Conservation (phyloP, 1,140 invertebrate genomes). For the Paralvinella palmiformis region DNA sequence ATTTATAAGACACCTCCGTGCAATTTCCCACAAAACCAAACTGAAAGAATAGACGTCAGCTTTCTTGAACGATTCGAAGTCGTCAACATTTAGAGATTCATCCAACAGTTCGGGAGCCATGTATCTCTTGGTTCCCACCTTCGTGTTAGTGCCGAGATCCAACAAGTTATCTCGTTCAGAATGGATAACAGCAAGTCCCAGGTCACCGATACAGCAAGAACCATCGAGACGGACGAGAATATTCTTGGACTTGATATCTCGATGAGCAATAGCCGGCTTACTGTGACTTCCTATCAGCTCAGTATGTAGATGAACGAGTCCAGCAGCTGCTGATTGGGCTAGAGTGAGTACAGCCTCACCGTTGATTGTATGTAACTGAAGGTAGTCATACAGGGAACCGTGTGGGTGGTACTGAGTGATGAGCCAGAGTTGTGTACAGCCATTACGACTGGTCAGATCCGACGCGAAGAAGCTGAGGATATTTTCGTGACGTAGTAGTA, state of each 20-base stretch:
- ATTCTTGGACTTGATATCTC: slow-evolving; percentile 94
- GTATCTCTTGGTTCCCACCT: slow-evolving; percentile 91
- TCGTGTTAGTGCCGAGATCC: slow-evolving; percentile 86
- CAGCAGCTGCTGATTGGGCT: slow-evolving; percentile 85
- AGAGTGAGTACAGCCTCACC: slow-evolving; percentile 68
- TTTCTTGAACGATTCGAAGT: slow-evolving; percentile 89
- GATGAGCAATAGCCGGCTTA: slow-evolving; percentile 93
- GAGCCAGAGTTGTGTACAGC: slow-evolving; percentile 67
- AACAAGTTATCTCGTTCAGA: slow-evolving; percentile 60
- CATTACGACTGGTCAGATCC: slow-evolving; percentile 53
- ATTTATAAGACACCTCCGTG: slow-evolving; percentile 3
- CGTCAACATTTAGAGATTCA: slow-evolving; percentile 57
- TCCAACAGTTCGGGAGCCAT: slow-evolving; percentile 83
- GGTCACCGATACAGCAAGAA: slow-evolving; percentile 85
- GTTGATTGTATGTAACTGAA: slow-evolving; percentile 9
- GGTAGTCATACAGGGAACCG: slow-evolving; percentile 86
- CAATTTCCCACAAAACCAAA: slow-evolving; percentile 89
- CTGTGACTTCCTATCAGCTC: slow-evolving; percentile 55
- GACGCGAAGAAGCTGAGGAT: slow-evolving; percentile 62
- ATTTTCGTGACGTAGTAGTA: slow-evolving; percentile 82
- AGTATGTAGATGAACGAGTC: slow-evolving; percentile 68
- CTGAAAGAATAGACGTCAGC: slow-evolving; percentile 95
- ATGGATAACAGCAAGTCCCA: slow-evolving; percentile 65
- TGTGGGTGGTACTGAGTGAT: slow-evolving; percentile 88
- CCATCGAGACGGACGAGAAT: slow-evolving; percentile 89